Base-by-base conservation (phyloP, 2,113 vertebrate genomes). In the Epinephelus lanceolatus region DNA sequence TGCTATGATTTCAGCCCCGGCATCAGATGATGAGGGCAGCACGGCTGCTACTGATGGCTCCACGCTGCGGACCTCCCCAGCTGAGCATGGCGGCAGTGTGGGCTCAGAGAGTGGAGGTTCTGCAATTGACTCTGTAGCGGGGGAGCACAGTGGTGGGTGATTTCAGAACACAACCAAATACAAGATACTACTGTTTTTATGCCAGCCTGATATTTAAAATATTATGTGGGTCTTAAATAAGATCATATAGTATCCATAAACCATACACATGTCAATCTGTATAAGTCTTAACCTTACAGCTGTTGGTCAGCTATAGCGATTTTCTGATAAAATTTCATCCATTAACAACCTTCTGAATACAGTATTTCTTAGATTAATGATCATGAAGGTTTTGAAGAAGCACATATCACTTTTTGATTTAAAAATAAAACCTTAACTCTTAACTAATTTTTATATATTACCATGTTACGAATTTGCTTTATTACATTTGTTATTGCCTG, bases 51-150 rank as follows among this genome's bases (percentile, higher is more conserved):
- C 98, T 0, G 98, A 99, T 12, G 98, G 98, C 86, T 99, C 98
- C 3, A 99, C 98, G 0, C 95, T 99, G 78, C 96, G 98, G 80
- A 99, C 98, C 1, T 99, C 98, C 1, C 98, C 98, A 7, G 98
- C 98, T 0, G 98, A 99, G 93, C 98, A 99, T 0, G 98, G 98
- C 0, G 98, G 98, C 76, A 99, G 98, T 12, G 98, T 99, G 94
- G 98, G 98, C 92, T 99, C 98, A 0, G 98, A 99, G 95, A 99
- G 98, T 13, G 98, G 98, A 6, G 98, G 98, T 81, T 99, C 98
- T 21, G 98, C 98, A 0, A 97, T 99, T 87, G 98, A 99, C 91
- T 99, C 98, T 0, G 98, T 99, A 78, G 98, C 98, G 1, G 98
- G 98, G 69, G 98, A 99, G 90, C 98, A 99, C 96, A 99, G 97